Evolutionary conservation across 2,797 vertebrate genomes (phyloP), one percentile per base, ranked within the genome.

Genomic region (Acanthopagrus latus): DNA sequence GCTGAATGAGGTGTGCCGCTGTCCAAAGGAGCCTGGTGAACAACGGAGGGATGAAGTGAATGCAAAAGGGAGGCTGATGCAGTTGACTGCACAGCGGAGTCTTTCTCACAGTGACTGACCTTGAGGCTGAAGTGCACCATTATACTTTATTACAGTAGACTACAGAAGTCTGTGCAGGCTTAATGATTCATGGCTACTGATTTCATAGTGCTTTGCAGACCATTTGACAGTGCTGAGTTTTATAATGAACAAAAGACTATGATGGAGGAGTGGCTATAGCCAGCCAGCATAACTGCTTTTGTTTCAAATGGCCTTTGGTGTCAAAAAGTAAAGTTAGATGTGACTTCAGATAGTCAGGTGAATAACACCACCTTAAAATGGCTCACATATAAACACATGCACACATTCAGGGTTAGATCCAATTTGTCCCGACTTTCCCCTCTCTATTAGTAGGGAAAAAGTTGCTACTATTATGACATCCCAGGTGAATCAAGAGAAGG

Each of bases 151-250:
- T 88, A 86, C 79, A 73, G 76, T 60, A 79, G 76, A 73, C 87
- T 86, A 82, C 85, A 84, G 83, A 82, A 82, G 77, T 85, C 75
- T 71, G 74, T 80, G 77, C 85, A 82, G 75, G 82, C 72, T 89
- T 92, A 91, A 91, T 91, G 92, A 92, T 90, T 93, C 92, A 93
- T 91, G 77, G 84, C 64, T 43, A 33, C 81, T 77, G 88, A 83
- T 92, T 92, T 94, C 75, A 89, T 81, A 81, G 83, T 73, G 86
- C 86, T 91, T 83, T 85, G 85, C 77, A 90, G 89, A 81, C 89
- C 88, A 86, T 92, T 93, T 92, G 89, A 92, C 85, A 80, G 75
- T 72, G 52, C 81, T 60, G 87, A 71, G 77, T 78, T 86, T 76
- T 44, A 70, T 64, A 69, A 88, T 86, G 78, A 80, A 82, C 82